Percentiles rank a stretch among this genome's conserved stretches.
Conservation (phyloP, 2,888 invertebrate species). For the Agapostemon virescens region DNA sequence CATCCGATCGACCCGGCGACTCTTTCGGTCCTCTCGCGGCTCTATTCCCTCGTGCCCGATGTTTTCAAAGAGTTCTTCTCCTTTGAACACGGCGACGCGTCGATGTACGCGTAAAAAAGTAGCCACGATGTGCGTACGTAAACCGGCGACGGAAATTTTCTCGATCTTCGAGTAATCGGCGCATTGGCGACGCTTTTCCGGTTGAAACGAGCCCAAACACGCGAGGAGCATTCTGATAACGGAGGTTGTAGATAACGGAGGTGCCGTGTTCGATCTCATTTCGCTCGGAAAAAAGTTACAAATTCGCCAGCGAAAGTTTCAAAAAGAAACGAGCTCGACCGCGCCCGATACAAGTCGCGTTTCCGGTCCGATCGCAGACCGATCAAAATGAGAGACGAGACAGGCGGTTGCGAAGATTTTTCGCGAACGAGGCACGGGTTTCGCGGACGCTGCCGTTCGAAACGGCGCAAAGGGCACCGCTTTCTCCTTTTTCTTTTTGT, state of each 20-base stretch:
- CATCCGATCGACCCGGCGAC: too few species aligned
- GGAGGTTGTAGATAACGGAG: too few species aligned
- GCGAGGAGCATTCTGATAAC: neutral
- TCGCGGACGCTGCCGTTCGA: slow-evolving; percentile 59
- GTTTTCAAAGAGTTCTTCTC: too few species aligned
- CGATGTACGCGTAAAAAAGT: too few species aligned
- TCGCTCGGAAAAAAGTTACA: neutral
- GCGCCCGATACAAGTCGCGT: too few species aligned
- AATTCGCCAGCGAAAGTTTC: neutral
- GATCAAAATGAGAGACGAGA: neutral
- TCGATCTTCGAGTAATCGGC: too few species aligned
- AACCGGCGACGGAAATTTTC: too few species aligned
- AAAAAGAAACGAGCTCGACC: neutral
- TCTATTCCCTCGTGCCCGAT: too few species aligned
- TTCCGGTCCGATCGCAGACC: neutral
- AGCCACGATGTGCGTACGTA: too few species aligned
- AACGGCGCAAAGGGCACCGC: slow-evolving; percentile 52
- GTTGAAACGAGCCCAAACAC: neutral
- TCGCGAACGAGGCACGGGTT: slow-evolving; percentile 64
- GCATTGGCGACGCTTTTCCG: neutral
- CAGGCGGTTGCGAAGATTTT: slow-evolving; percentile 72
- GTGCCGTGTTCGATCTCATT: neutral
- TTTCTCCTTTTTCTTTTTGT: slow-evolving; percentile 23
- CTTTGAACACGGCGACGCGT: too few species aligned
- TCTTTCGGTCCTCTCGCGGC: too few species aligned